Evolutionary conservation across 2,113 vertebrate genomes (phyloP).

Genomic region (Fukomys damarensis): DNA sequence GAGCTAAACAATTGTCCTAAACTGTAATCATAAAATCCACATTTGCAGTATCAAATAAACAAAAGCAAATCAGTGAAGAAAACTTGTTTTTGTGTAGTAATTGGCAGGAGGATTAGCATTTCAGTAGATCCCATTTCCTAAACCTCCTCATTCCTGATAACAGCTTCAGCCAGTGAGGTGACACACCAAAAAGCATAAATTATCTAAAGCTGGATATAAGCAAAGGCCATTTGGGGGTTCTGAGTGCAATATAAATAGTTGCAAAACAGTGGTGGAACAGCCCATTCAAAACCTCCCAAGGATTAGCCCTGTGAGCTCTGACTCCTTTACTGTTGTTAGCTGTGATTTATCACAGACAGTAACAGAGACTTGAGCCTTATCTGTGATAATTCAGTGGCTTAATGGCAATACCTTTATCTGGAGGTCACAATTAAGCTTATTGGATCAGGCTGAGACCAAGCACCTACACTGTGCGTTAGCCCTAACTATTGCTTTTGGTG

Average conservation of each 20-base stretch:
- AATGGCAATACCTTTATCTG: constrained; percentile 86
- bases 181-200: constrained; percentile 87
- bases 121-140: constrained; percentile 87
- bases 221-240: constrained; percentile 84
- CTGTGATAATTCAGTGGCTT: constrained; percentile 88
- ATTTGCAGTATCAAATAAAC: constrained; percentile 85
- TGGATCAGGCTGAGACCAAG: constrained; percentile 87
- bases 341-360: constrained; percentile 86
- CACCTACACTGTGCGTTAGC: constrained; percentile 77
- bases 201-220: constrained; percentile 89
- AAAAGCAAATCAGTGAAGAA: constrained; percentile 83
- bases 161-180: constrained; percentile 83
- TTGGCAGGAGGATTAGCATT: constrained; percentile 86
- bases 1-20: constrained; percentile 83
- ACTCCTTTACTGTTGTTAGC: constrained; percentile 84
- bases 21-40: constrained; percentile 80
- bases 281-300: constrained; percentile 85
- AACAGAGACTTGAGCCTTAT: constrained; percentile 82
- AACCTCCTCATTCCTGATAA: constrained; percentile 86
- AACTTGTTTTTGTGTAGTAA: constrained; percentile 82
- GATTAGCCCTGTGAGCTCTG: constrained; percentile 86
- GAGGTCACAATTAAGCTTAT: constrained; percentile 89
- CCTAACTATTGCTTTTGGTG: constrained; percentile 70
- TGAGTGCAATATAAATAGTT: constrained; percentile 87
- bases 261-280: constrained; percentile 84